Evolutionary conservation across 2,113 vertebrate species (phyloP).

Genomic region (Sardina pilchardus): DNA sequence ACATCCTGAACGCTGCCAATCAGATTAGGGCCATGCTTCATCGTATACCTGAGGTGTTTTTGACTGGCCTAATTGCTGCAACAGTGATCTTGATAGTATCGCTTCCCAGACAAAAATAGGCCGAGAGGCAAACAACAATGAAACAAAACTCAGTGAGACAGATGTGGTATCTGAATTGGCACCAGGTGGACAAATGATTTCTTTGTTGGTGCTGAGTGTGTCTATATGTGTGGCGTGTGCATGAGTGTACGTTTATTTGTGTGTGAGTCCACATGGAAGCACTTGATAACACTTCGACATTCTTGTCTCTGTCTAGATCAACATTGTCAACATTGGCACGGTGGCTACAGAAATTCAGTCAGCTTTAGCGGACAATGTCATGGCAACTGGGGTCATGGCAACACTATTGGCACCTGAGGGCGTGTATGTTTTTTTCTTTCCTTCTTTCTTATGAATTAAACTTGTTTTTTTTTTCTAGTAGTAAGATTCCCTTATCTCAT

Average conservation of each 20-base stretch:
- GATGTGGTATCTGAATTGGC: neutral
- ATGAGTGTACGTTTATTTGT: neutral
- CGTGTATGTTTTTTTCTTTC: constrained; percentile 50
- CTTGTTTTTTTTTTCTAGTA: neutral
- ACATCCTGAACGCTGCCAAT: neutral
- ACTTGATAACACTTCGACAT: neutral
- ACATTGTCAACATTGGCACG: constrained; percentile 70
- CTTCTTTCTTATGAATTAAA: neutral
- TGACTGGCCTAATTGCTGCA: neutral
- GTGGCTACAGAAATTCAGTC: constrained; percentile 71
- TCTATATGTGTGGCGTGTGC: neutral
- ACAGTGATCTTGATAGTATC: neutral
- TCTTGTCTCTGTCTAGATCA: constrained; percentile 62
- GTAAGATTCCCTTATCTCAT: neutral
- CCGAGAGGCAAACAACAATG: neutral
- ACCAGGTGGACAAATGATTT: neutral
- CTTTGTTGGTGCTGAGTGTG: neutral
- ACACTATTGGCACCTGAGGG: constrained; percentile 67
- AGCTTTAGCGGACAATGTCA: constrained; percentile 67
- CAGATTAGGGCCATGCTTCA: neutral
- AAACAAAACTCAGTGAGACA: neutral
- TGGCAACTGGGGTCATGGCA: constrained; percentile 69
- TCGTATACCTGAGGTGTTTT: neutral
- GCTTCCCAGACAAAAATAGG: neutral
- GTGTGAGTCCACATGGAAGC: neutral